Evolutionary conservation across 2,888 invertebrate species (phyloP).

Genomic region (Oeneis ivallda): DNA sequence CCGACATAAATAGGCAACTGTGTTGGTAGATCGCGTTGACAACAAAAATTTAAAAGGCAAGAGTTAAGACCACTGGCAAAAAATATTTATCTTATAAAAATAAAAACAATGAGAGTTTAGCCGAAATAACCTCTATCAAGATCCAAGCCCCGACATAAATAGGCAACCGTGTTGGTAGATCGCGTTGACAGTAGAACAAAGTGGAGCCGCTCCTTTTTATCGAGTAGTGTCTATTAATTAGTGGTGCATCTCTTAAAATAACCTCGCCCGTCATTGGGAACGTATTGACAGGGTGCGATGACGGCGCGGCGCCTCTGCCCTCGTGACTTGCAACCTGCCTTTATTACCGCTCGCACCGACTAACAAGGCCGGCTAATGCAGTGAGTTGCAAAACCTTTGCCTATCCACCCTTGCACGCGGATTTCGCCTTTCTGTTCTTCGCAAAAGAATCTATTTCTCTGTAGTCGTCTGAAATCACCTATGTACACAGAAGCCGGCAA

Average conservation of each 20-base stretch:
- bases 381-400: conserved; percentile 74
- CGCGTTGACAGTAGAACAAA: conserved; percentile 70
- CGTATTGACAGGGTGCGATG: conserved; percentile 72
- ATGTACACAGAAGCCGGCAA: conserved; percentile 65
- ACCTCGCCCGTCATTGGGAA: conserved; percentile 74
- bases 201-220: conserved; percentile 67
- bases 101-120: too few relatives aligned
- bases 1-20: conserved; percentile 31
- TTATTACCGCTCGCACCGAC: conserved; percentile 67
- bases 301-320: conserved; percentile 65
- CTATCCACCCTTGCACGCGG: conserved; percentile 27
- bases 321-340: conserved; percentile 76
- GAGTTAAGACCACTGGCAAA: too few relatives aligned
- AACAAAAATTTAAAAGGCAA: too few relatives aligned
- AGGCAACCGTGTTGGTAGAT: conserved; percentile 31
- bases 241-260: conserved; percentile 75
- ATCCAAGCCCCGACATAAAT: conserved; percentile 23
- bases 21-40: conserved; percentile 43
- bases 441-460: conserved; percentile 46
- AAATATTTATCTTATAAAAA: background rate
- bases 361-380: conserved; percentile 81
- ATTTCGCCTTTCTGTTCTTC: conserved; percentile 47
- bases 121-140: conserved; percentile 15
- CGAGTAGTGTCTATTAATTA: conserved; percentile 73
- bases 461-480: conserved; percentile 15